Percentiles rank a stretch among this genome's conserved stretches.
These are phyloP conservation scores for Lophotriccus pileatus DNA, from an alignment of 2,797 vertebrate genomes.

Conservation along the genomic window DNA sequence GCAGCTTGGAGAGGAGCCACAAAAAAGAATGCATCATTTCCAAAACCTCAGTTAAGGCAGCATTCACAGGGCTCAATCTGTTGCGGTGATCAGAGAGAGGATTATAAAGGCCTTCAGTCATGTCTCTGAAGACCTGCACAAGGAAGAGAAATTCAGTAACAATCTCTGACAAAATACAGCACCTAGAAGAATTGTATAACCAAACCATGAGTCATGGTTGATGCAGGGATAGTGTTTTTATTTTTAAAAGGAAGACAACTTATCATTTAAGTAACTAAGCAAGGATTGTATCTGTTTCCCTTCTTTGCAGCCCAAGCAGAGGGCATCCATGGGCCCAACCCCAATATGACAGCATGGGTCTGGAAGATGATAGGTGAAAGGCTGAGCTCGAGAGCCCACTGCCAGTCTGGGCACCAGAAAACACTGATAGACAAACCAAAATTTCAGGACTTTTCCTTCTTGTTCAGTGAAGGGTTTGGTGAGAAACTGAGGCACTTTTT, in stretches of 20 bases:
- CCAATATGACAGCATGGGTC: fast-evolving
- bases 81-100: background rate
- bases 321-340: background rate
- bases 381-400: background rate
- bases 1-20: background rate
- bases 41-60: background rate
- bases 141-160: background rate
- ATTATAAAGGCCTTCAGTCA: background rate
- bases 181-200: background rate
- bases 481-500: background rate
- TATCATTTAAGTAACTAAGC: background rate
- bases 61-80: background rate
- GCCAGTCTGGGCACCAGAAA: background rate
- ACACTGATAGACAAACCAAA: background rate
- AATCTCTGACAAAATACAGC: background rate
- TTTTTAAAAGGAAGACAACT: background rate
- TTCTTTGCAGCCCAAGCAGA: background rate
- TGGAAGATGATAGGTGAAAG: background rate
- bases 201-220: background rate
- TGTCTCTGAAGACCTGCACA: background rate
- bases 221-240: background rate
- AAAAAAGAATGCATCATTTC: background rate
- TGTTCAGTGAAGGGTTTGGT: background rate
- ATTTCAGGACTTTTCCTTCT: background rate
- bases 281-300: background rate